Evolutionary conservation across 1,140 invertebrate genomes (phyloP), one percentile per base, ranked within the genome.

Genomic region (Bombyx mandarina): DNA sequence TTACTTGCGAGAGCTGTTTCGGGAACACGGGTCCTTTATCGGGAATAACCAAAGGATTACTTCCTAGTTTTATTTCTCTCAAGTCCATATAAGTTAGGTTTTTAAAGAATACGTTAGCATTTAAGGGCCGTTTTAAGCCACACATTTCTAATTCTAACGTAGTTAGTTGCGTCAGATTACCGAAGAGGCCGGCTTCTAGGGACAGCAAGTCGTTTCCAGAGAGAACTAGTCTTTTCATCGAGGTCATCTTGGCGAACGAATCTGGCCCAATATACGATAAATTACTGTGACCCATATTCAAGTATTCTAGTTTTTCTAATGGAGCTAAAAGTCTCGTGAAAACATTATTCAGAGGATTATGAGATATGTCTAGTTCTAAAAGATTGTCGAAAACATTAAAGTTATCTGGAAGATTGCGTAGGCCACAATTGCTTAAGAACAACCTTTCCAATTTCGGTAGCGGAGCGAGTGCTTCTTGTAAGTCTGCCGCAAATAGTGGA

Each of bases 261-360:
- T 91, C 88, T 26, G 90, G 91, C 7, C 90, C 90, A 43, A 93
- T 90, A 60, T 91, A 88, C 2, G 91, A 91, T 8, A 94, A 79
- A 71, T 92, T 91, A 77, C 92, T 93, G 66, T 93, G 93, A 7
- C 92, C 92, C 92, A 94, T 94, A 68, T 94, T 92, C 8, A 94
- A 78, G 70, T 91, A 92, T 78, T 93, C 90, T 8, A 94, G 77
- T 22, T 91, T 91, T 46, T 90, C 89, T 2, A 94, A 72, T 0
- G 92, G 92, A 1, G 91, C 90, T n/a, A 93, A 75, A 10, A 93
- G 72, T 67, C 87, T 90, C 9, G 91, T 91, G 69, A 93, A 93
- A 0, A 91, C 92, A 69, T 93, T 91, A 35, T 90, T 90, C 0
- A 94, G 69, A 2, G 92, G 92, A 83, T 93, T 93, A 60, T 92